Evolutionary conservation across 1,140 invertebrate species (phyloP).

Genomic region (Achatina immaculata): DNA sequence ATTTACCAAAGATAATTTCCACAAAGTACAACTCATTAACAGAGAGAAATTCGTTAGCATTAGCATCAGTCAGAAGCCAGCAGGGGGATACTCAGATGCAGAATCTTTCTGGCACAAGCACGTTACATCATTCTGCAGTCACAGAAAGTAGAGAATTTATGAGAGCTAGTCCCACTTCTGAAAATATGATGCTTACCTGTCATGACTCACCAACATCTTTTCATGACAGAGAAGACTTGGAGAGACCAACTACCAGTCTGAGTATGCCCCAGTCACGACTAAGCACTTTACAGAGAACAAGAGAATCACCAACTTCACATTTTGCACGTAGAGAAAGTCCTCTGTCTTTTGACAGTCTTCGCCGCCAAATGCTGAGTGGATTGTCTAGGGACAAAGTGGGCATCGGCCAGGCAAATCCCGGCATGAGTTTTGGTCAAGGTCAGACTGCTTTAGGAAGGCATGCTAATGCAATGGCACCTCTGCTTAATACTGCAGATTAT

Average conservation of each 20-base stretch:
- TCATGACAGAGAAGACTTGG: not conserved
- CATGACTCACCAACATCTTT: not conserved
- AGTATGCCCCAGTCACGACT: not conserved
- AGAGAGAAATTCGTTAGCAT: not conserved
- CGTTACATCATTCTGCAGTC: too few relatives aligned
- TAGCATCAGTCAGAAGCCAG: not conserved
- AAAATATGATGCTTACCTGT: not conserved
- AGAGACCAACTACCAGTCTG: not conserved
- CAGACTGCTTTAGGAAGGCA: not conserved
- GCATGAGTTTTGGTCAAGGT: not conserved
- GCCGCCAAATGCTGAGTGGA: not conserved
- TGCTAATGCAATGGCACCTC: not conserved
- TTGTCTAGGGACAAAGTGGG: not conserved
- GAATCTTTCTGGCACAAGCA: not conserved
- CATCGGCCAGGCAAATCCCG: not conserved
- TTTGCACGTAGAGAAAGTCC: not conserved
- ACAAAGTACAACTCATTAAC: not conserved
- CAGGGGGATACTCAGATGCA: not conserved
- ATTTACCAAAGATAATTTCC: not conserved
- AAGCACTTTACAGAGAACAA: not conserved
- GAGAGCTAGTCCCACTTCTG: not conserved
- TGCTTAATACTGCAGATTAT: not conserved
- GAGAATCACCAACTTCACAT: not conserved
- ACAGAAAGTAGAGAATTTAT: not conserved
- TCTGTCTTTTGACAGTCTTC: not conserved